A percentile compares a stretch with the other conserved stretches of the same genome.
phyloP scores from a whole-genome alignment of 2,888 invertebrate species.

The Anodontia alba region DNA sequence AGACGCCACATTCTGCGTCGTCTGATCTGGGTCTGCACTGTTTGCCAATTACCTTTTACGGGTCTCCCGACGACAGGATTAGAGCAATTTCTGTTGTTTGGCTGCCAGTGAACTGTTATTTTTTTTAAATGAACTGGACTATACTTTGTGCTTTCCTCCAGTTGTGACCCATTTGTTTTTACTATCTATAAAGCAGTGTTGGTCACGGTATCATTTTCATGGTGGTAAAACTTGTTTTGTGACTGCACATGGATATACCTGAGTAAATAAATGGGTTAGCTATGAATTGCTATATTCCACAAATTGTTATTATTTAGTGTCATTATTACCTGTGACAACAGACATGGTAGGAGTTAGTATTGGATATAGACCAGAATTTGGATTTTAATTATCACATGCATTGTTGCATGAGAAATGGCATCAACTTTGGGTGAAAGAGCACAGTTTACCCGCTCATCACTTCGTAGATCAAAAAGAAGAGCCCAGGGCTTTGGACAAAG shows the following conservation, averaged over 20 bases:
- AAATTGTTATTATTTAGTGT: too few species aligned
- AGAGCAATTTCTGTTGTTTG: too few species aligned
- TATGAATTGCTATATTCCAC: neutral
- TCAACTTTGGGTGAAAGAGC: slow-evolving; percentile 44
- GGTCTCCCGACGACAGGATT: too few species aligned
- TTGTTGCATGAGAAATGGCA: neutral
- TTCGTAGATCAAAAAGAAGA: slow-evolving; percentile 50
- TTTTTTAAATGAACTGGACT: neutral
- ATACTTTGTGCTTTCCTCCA: neutral
- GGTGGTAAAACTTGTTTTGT: slow-evolving; percentile 7
- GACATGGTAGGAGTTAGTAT: too few species aligned
- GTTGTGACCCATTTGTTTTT: slow-evolving; percentile 9
- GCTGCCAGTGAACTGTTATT: too few species aligned
- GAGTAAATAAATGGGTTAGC: slow-evolving; percentile 3
- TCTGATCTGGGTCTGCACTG: too few species aligned
- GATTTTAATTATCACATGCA: neutral
- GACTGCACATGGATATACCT: neutral
- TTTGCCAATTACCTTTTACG: too few species aligned
- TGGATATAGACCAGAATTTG: too few species aligned
- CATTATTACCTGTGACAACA: neutral
- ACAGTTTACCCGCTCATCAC: slow-evolving; percentile 48
- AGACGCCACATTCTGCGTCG: too few species aligned
- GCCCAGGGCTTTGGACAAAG: slow-evolving; percentile 50
- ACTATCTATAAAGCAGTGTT: neutral
- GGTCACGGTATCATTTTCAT: slow-evolving; percentile 3